These are phyloP conservation scores for Nephrotoma flavescens DNA, from an alignment of 2,888 invertebrate genomes.

Conservation along the genomic window DNA sequence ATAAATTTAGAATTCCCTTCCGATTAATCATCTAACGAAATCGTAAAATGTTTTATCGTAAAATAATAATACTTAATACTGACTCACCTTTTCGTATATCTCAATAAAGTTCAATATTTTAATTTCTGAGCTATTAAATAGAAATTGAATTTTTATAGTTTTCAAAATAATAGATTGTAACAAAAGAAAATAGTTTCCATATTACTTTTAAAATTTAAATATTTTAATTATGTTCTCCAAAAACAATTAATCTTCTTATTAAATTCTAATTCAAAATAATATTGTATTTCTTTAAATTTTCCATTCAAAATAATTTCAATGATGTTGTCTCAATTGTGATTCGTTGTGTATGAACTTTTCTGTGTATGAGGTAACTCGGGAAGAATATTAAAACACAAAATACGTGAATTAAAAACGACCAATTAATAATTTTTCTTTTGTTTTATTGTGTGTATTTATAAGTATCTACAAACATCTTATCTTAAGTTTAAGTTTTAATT, in stretches of 20 bases:
- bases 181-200: not conserved
- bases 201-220: not conserved
- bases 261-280: not conserved
- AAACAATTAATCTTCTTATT: not conserved
- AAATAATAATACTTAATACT: no score
- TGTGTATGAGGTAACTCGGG: not conserved
- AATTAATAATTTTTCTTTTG: not conserved
- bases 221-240: not conserved
- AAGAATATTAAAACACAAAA: not conserved
- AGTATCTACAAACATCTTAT: conserved; percentile 1
- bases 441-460: not conserved
- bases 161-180: not conserved
- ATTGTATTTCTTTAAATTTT: not conserved
- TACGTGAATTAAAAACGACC: not conserved
- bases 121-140: not conserved
- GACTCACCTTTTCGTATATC: no score
- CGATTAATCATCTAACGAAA: no score
- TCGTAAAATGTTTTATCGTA: no score
- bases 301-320: not conserved
- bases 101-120: not conserved
- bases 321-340: not conserved
- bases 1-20: no score
- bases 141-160: not conserved
- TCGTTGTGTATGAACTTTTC: not conserved
- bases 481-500: not conserved